These are phyloP conservation scores for Apamea epomidion DNA, from an alignment of 2,888 invertebrate species.

Conservation along the genomic window DNA sequence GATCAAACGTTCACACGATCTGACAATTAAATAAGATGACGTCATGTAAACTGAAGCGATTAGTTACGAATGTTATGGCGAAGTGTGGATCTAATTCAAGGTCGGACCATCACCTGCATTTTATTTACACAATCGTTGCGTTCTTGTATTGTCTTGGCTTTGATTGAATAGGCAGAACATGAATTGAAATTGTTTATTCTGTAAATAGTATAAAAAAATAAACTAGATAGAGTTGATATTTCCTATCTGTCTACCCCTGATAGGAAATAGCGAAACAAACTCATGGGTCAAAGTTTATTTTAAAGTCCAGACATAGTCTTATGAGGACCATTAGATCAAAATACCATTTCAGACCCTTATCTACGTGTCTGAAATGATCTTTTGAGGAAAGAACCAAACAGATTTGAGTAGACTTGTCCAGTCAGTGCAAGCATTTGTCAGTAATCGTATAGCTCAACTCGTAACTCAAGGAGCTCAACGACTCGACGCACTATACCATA, in stretches of 20 bases:
- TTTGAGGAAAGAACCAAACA: background rate
- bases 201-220: background rate
- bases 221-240: background rate
- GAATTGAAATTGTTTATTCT: background rate
- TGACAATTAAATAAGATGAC: slow-evolving; percentile 62
- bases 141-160: background rate
- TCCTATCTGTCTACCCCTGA: background rate
- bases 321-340: too few relatives aligned
- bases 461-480: background rate
- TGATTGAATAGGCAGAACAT: background rate
- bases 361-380: background rate
- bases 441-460: background rate
- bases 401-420: background rate
- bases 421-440: background rate
- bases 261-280: background rate
- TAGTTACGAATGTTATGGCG: slow-evolving; percentile 48
- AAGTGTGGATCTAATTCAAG: slow-evolving; percentile 60
- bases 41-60: slow-evolving; percentile 54
- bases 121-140: slow-evolving; percentile 29
- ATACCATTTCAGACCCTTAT: background rate
- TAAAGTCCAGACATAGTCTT: background rate
- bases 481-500: background rate
- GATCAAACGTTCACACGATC: slow-evolving; percentile 64
- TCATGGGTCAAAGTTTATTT: background rate
- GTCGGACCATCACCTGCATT: slow-evolving; percentile 45